Evolutionary conservation across 2,113 vertebrate species (phyloP), one percentile per base, ranked within the genome.

Genomic region (Lipophrys pholis): DNA sequence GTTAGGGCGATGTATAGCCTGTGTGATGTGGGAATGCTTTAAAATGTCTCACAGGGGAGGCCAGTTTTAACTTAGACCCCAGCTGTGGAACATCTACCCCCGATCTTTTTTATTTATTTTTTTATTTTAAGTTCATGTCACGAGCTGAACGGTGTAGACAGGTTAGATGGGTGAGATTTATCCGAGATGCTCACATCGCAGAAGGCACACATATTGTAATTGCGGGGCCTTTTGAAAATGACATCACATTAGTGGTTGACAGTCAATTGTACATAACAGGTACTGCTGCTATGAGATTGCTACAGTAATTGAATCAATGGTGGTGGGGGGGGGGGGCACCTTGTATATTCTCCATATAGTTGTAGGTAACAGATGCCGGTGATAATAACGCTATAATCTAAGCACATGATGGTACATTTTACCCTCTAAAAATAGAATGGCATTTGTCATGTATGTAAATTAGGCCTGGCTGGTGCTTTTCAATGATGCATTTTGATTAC

Each of bases 241-340:
- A 62, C 73, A 87, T 69, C 65, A 64, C 65, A 67, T 89, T 72
- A 85, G 60, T 58, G 56, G 49, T 54, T 76, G 70, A 57, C 76
- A 84, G 73, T 80, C 72, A 80, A 53, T 67, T 82, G 62, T 58
- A 83, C 78, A 67, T 65, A 81, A 87, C 48, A 66, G 63, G 57
- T 56, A 53, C 67, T 51, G 81, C 48, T 67, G 35, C 61, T 59
- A 76, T 78, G 49, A 78, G 58, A 46, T 73, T 62, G 56, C 62
- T 53, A 41, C 11, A 52, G 52, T 62, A 66, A 76, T 78, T 45
- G 42, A 82, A 81, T 69, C 62, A 62, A 57, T 71, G 41, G 55
- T n/a, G 69, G n/a, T n/a, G n/a, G n/a, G 21, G 21, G 21, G 21
- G 21, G 64, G 70, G 57, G 78, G 48, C 15, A 62, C 42, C 54